Percentiles rank a stretch among this genome's conserved stretches.
Evolutionary conservation across 2,113 vertebrate genomes (phyloP).

Genomic region (Parus major): DNA sequence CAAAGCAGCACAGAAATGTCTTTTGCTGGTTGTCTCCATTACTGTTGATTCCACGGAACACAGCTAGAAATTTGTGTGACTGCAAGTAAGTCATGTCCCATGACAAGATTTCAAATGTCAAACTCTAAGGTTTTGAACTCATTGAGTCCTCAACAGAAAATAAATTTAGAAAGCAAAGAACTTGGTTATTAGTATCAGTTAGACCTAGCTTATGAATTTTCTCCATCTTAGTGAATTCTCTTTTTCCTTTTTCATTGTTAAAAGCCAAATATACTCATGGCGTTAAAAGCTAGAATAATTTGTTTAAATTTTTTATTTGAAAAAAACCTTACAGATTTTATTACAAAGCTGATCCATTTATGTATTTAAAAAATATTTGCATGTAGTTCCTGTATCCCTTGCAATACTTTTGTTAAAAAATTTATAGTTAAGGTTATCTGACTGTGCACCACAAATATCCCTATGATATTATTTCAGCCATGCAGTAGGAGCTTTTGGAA

Average conservation of each 20-base stretch:
- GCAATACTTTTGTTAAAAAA: neutral
- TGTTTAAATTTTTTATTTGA: neutral
- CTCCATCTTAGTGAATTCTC: neutral
- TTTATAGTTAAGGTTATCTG: neutral
- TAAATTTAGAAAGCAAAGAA: neutral
- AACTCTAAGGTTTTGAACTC: neutral
- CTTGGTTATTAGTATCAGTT: neutral
- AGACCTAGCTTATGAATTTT: neutral
- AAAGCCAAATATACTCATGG: neutral
- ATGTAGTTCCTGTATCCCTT: neutral
- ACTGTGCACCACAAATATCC: neutral
- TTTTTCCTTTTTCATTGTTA: neutral
- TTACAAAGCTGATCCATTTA: neutral
- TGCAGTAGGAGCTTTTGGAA: neutral
- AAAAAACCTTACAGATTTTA: neutral
- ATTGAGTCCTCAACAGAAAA: neutral
- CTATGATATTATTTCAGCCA: neutral
- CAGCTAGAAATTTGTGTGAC: neutral
- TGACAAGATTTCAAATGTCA: neutral
- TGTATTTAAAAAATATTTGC: neutral
- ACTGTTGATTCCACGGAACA: neutral
- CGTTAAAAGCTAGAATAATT: neutral
- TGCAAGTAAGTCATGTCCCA: neutral
- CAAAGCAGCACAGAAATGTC: neutral
- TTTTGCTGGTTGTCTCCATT: neutral